Evolutionary conservation across 2,797 vertebrate species (phyloP), one percentile per base, ranked within the genome.

Genomic region (Naso thynnoides): DNA sequence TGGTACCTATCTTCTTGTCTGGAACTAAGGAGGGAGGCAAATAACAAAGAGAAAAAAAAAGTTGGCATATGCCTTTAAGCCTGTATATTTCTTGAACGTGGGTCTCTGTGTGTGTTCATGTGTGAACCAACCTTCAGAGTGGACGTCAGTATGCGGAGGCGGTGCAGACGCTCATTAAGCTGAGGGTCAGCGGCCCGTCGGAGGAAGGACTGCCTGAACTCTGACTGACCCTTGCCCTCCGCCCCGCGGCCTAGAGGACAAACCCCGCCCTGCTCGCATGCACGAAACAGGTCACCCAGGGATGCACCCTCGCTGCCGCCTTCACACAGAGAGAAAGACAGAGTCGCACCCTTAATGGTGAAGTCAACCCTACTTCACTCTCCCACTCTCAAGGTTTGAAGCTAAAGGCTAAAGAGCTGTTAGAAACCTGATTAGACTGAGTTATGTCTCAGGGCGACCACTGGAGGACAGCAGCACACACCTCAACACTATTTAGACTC

Each of bases 151-250:
- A 99, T 97, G 92, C 97, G 95, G 72, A 99, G 96, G 86, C 95
- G 96, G 89, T 99, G 97, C 77, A 99, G 95, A 50, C 96, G 97
- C 70, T 99, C 97, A 90, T 99, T 99, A 92, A 99, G 96, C 93
- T 96, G 95, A 78, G 98, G 98, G 93, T 99, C 96, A 9, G 95
- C 96, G 84, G 96, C 96, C 85, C 97, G 95, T 72, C 95, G 95
- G 86, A 98, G 93, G 90, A 99, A 99, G 73, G 94, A 97, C 88
- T 96, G 95, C 91, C 96, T 96, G 94, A 96, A 99, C 84, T 99
- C 97, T 67, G 90, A 80, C 42, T 92, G 90, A 41, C 77, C 90
- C 65, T 83, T 92, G 72, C 39, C 69, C 48, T 92, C 91, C 0
- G 89, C 59, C 6, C 38, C 87, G 2, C 90, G 88, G 86, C 97